Base-by-base conservation (phyloP, 2,113 vertebrate genomes). In the Eptesicus fuscus region DNA sequence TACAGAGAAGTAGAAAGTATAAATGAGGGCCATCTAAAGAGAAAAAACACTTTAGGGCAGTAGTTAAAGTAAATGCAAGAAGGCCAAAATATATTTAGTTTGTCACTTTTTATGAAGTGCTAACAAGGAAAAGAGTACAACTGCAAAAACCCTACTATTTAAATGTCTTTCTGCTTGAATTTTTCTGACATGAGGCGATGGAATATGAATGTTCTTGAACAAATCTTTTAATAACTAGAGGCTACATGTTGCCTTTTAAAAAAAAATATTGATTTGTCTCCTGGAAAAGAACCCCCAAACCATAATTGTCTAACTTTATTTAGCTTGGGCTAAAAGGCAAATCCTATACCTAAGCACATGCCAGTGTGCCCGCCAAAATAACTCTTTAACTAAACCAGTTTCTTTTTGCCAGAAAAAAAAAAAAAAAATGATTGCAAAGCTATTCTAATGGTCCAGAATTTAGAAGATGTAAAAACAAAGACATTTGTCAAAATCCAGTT, bases 141-240 rank as follows among this genome's bases (percentile, higher is more conserved):
- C 70, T 94, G 40, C 30, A 40, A n/a, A 92, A 76, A 37, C 13
- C 53, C 47, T 30, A 70, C 84, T 89, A 78, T 93, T 96, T 73
- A 95, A 85, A 95, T 92, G n/a, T 84, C 93, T 95, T 79, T 69
- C 84, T 95, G 92, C 71, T 84, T 92, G 95, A 93, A 85, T 94
- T 97, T 97, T 98, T 96, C 84, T 96, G 92, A 88, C 86, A 83
- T 96, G 95, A 97, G 84, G 90, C 76, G 94, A 90, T 88, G 90
- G 90, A 96, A 96, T 92, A 97, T 93, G 83, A 94, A 84, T 76
- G 77, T 40, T 95, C 87, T 97, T 90, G 37, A 96, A 94, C 74
- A 96, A 96, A 94, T 91, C 93, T 96, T 94, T 97, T 89, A 95
- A 96, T 96, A 96, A 93, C 77, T 71, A 95, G 25, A 95, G 51